These are phyloP conservation scores for Drosophila punjabiensis DNA, from an alignment of 1,140 invertebrate species.

Conservation along the genomic window DNA sequence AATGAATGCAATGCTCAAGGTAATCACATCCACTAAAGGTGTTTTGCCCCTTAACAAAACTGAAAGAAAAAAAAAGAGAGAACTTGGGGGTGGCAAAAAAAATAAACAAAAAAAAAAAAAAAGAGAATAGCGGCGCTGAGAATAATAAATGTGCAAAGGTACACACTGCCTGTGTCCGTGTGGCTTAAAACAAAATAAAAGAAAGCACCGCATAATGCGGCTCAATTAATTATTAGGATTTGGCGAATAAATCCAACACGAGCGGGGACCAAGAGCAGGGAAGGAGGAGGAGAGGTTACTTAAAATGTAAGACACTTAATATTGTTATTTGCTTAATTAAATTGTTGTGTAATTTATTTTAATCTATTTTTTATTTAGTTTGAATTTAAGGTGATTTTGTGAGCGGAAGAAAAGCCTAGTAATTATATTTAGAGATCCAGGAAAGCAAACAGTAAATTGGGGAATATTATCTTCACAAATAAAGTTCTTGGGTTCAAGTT, in stretches of 20 bases:
- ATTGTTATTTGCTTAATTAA: neutral
- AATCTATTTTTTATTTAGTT: neutral
- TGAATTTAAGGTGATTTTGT: neutral
- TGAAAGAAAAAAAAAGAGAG: neutral
- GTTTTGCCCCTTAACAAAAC: constrained; percentile 10
- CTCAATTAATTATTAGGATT: constrained; percentile 26
- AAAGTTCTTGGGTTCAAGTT: no score
- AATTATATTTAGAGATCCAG: neutral
- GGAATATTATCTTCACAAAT: no score
- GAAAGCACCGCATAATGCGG: constrained; percentile 17
- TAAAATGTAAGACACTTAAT: neutral
- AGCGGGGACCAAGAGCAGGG: neutral
- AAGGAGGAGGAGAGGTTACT: neutral
- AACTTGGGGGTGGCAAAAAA: neutral
- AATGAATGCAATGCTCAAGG: constrained; percentile 56
- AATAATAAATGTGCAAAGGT: constrained; percentile 4
- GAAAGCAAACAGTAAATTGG: neutral
- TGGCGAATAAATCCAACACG: constrained; percentile 7
- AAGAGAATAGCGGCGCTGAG: neutral
- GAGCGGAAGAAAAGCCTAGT: neutral
- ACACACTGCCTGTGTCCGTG: neutral
- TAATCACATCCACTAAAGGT: constrained; percentile 34
- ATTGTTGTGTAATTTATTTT: neutral
- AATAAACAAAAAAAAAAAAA: neutral
- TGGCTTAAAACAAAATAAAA: constrained; percentile 14